phyloP scores from a whole-genome alignment of 2,113 vertebrate species.

The Hydrochoerus hydrochaeris region DNA sequence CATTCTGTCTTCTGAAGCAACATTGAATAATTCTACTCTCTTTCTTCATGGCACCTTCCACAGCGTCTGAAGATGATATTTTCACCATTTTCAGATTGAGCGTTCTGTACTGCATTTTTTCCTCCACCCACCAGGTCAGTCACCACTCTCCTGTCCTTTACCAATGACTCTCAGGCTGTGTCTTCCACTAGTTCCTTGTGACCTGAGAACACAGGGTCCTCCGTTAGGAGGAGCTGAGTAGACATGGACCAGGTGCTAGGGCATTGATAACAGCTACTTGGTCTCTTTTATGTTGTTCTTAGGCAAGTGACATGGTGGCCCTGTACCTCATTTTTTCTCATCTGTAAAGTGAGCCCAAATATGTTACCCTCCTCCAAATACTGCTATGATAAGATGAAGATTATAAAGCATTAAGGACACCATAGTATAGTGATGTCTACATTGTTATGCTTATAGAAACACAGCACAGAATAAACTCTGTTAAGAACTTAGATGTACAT shows the following conservation, averaged over 20 bases:
- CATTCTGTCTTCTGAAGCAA: slow-evolving; percentile 10
- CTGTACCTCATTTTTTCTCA: neutral
- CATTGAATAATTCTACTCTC: neutral
- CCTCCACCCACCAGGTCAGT: accelerated
- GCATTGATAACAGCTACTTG: neutral
- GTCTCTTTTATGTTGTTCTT: neutral
- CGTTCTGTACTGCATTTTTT: neutral
- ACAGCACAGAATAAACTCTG: neutral
- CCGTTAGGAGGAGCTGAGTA: neutral
- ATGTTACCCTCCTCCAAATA: neutral
- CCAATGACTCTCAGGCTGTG: neutral
- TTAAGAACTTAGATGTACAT: neutral
- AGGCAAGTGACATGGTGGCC: neutral
- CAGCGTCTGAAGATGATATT: neutral
- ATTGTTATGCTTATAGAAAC: neutral
- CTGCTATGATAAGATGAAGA: neutral
- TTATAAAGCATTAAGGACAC: neutral
- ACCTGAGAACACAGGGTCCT: neutral
- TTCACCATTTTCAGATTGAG: neutral
- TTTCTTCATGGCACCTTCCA: neutral
- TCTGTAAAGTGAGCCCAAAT: neutral
- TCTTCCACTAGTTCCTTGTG: neutral
- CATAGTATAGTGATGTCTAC: neutral
- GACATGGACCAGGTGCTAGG: too few relatives aligned
- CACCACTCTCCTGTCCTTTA: neutral